These are phyloP conservation scores for Pempheris klunzingeri DNA, from an alignment of 2,797 vertebrate genomes.

Conservation along the genomic window DNA sequence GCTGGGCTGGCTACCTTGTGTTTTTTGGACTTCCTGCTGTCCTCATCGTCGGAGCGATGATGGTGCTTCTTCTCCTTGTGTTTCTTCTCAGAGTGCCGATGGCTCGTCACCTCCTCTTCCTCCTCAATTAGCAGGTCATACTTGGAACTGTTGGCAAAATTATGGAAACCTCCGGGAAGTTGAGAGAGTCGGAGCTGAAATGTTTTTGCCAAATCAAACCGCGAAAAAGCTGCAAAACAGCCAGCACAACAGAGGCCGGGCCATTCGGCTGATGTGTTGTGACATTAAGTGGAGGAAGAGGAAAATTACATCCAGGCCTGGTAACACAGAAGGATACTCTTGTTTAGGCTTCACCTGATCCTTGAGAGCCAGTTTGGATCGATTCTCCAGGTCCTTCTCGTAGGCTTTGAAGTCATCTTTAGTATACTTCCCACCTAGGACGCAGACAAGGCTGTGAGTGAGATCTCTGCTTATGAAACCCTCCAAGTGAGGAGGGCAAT, in stretches of 20 bases:
- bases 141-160: slow-evolving; percentile 85
- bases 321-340: slow-evolving; percentile 92
- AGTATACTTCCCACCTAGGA: slow-evolving; percentile 93
- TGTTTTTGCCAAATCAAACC: background rate
- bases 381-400: slow-evolving; percentile 90
- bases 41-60: slow-evolving; percentile 90
- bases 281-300: slow-evolving; percentile 6
- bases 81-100: slow-evolving; percentile 86
- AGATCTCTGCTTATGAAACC: background rate
- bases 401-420: slow-evolving; percentile 98
- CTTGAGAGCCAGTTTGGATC: slow-evolving; percentile 92
- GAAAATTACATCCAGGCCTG: background rate
- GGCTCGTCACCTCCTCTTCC: slow-evolving; percentile 83
- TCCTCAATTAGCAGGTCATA: slow-evolving; percentile 94
- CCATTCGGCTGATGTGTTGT: background rate
- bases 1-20: slow-evolving; percentile 89
- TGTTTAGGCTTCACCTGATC: slow-evolving; percentile 92
- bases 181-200: background rate
- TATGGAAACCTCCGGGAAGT: slow-evolving; percentile 76
- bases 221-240: background rate
- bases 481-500: background rate
- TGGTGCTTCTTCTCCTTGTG: slow-evolving; percentile 91
- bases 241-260: background rate
- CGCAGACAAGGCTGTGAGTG: background rate
- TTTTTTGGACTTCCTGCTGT: slow-evolving; percentile 87